Percentiles rank a stretch among this genome's conserved stretches.
phyloP scores from a whole-genome alignment of 2,113 vertebrate species.

The Eublepharis macularius region DNA sequence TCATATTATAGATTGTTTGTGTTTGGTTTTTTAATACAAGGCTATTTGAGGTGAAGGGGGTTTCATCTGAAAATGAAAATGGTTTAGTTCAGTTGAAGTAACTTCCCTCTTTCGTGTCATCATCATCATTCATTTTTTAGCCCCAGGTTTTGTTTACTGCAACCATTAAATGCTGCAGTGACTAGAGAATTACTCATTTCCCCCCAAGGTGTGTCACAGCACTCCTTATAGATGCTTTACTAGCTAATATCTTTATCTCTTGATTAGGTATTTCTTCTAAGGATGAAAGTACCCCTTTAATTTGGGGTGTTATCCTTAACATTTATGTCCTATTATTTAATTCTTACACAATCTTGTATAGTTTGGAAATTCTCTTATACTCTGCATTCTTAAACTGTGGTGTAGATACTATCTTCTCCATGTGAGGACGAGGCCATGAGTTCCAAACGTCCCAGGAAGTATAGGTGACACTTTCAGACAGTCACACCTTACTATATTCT shows the following conservation, averaged over 20 bases:
- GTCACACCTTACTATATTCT: neutral
- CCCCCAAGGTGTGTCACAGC: neutral
- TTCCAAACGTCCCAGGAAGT: neutral
- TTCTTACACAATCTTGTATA: neutral
- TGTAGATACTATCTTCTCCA: neutral
- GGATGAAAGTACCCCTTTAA: conserved; percentile 2
- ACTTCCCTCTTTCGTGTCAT: neutral
- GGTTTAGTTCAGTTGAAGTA: neutral
- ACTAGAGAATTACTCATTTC: conserved; percentile 24
- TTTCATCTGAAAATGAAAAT: neutral
- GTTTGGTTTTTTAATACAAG: neutral
- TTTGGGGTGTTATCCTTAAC: neutral
- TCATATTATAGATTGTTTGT: neutral
- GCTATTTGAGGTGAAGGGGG: neutral
- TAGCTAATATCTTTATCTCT: neutral
- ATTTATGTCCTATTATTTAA: neutral
- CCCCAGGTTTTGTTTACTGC: conserved; percentile 16
- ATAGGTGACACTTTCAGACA: neutral
- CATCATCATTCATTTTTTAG: conserved; percentile 10
- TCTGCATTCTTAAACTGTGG: neutral
- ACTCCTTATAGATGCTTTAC: conserved; percentile 1
- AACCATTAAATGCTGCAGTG: conserved; percentile 22
- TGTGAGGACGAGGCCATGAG: too few species aligned
- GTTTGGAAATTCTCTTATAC: neutral
- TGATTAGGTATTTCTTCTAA: neutral